Conservation (phyloP, 2,797 vertebrate species). For the Carapus acus region DNA sequence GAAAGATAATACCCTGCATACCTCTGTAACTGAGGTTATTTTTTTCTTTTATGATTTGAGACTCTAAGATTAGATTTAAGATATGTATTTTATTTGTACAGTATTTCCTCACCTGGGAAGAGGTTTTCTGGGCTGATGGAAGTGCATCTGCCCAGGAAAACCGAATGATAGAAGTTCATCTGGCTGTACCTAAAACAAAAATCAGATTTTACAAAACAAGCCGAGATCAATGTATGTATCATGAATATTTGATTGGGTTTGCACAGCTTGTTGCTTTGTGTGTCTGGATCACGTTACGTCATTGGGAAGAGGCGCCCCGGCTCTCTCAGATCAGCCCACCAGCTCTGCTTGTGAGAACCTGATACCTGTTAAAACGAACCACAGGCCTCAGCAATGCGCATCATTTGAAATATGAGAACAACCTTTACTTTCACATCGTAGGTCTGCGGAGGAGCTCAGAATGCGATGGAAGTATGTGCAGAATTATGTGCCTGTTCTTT, state of each 20-base stretch:
- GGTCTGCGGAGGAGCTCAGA: not conserved
- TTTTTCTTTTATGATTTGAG: too few species aligned
- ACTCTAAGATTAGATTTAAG: too few species aligned
- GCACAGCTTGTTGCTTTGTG: not conserved
- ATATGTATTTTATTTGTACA: too few species aligned
- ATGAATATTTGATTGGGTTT: not conserved
- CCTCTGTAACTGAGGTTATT: too few species aligned
- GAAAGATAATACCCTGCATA: too few species aligned
- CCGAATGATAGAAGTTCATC: conserved; percentile 34
- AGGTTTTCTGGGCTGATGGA: conserved; percentile 31
- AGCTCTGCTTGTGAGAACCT: conserved; percentile 23
- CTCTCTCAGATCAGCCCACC: conserved; percentile 66
- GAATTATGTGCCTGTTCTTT: too few species aligned
- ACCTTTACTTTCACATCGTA: not conserved
- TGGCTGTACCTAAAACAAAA: conserved; percentile 44
- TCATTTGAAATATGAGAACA: not conserved
- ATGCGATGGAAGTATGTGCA: too few species aligned
- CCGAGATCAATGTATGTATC: not conserved
- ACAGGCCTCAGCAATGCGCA: conserved; percentile 3
- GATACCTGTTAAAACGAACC: conserved; percentile 43
- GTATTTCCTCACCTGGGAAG: conserved; percentile 52
- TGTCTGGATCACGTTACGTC: conserved; percentile 47
- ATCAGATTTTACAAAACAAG: not conserved
- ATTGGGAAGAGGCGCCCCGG: conserved; percentile 40
- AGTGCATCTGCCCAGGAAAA: conserved; percentile 59